Evolutionary conservation across 2,113 vertebrate species (phyloP).

Genomic region (Microcebus lehilahytsara): DNA sequence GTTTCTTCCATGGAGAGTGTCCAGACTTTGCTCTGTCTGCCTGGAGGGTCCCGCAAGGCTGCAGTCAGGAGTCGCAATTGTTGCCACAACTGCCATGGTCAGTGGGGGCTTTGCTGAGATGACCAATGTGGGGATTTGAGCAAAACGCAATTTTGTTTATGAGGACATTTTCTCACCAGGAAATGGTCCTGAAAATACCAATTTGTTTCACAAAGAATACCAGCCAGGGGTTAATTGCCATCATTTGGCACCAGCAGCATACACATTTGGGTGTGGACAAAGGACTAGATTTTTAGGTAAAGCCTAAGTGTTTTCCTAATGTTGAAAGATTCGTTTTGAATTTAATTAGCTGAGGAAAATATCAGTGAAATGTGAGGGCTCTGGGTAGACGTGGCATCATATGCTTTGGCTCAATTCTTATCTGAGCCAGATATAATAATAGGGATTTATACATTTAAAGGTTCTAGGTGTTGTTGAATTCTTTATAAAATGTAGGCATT

Average conservation of each 20-base stretch:
- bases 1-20: accelerated
- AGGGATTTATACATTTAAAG: neutral
- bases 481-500: neutral
- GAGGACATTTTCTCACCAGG: constrained; percentile 30
- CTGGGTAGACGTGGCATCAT: neutral
- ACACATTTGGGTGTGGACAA: neutral
- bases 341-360: constrained; percentile 9
- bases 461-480: neutral
- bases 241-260: neutral
- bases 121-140: neutral
- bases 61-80: accelerated
- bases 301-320: neutral
- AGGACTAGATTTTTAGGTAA: constrained; percentile 8
- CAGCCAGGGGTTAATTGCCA: neutral
- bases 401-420: neutral
- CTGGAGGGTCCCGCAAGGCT: neutral
- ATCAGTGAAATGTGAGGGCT: neutral
- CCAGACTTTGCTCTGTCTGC: neutral
- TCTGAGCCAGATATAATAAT: neutral
- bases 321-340: constrained; percentile 13
- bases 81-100: neutral
- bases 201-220: constrained; percentile 43
- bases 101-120: neutral
- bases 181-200: constrained; percentile 24
- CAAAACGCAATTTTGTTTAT: neutral